These are phyloP conservation scores for Melolontha melolontha DNA, from an alignment of 2,888 invertebrate genomes.

Conservation along the genomic window DNA sequence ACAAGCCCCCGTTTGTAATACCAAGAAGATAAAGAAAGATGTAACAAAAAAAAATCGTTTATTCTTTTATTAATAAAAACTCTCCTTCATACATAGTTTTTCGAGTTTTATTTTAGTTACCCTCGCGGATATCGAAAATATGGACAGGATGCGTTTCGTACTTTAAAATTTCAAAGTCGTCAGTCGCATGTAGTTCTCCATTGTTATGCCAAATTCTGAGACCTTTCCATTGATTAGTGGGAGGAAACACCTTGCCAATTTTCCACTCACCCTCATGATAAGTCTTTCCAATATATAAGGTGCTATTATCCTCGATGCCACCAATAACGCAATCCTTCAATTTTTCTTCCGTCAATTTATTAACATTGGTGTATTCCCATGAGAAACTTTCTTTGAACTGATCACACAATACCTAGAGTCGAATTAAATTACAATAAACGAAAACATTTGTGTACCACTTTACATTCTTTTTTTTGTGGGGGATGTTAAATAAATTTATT, in stretches of 20 bases:
- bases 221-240: slow-evolving; percentile 8
- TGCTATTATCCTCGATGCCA: slow-evolving; percentile 16
- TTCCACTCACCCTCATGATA: slow-evolving; percentile 32
- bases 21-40: no score
- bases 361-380: slow-evolving; percentile 15
- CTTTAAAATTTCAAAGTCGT: neutral
- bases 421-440: no score
- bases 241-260: slow-evolving; percentile 30
- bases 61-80: no score
- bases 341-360: neutral
- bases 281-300: slow-evolving; percentile 26
- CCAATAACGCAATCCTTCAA: slow-evolving; percentile 20
- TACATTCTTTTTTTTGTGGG: no score
- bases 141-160: no score
- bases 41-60: no score
- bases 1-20: no score
- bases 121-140: no score
- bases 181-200: neutral
- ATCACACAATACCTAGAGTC: slow-evolving; percentile 13
- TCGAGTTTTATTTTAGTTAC: no score
- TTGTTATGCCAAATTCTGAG: slow-evolving; percentile 15
- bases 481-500: no score
- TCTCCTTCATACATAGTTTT: no score
- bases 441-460: no score
- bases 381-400: neutral